Base-by-base conservation (phyloP, 2,797 vertebrate species). In the Dryobates pubescens region DNA sequence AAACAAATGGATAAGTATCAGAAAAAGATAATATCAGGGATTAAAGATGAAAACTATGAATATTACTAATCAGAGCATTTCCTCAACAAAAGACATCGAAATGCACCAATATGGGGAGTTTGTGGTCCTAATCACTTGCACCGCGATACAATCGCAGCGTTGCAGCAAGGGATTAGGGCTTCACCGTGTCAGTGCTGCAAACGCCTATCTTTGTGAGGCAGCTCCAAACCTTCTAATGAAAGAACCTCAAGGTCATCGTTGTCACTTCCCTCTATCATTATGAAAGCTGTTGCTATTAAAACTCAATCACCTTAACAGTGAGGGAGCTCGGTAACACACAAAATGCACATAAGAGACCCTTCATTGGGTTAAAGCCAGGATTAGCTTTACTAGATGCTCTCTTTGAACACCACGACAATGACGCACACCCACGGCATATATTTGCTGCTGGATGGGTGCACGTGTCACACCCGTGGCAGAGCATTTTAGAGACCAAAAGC, bases 51-150 rank as follows among this genome's bases (percentile, higher is more conserved):
- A 94, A 94, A 89, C 76, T 64, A 93, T 70, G 53, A 92, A 85
- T 95, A 93, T 90, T 94, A 93, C 80, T 94, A 94, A 93, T 89
- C 83, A 92, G 84, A 85, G 81, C 6, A 93, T 89, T 94, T 94
- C 74, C 79, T 88, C 56, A 80, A 89, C 86, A 94, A 90, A 92
- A 93, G 82, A 67, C 75, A 89, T 57, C 76, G 72, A 81, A 80
- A 81, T 81, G 34, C 82, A 83, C 70, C 90, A 89, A 81, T 92
- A 94, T 45, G 59, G 56, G 49, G 20, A 92, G 47, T 20, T 59
- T 63, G 69, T 62, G 81, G n/a, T 59, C 30, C 53, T 34, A 91
- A 92, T 90, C 38, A 86, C 85, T 94, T 94, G 80, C 56, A 63
- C 4, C 92, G 76, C 83, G 86, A 93, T 94, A 94, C 0, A 6